Base-by-base conservation (phyloP, 1,140 invertebrate species). In the Sarcophaga peregrina region DNA sequence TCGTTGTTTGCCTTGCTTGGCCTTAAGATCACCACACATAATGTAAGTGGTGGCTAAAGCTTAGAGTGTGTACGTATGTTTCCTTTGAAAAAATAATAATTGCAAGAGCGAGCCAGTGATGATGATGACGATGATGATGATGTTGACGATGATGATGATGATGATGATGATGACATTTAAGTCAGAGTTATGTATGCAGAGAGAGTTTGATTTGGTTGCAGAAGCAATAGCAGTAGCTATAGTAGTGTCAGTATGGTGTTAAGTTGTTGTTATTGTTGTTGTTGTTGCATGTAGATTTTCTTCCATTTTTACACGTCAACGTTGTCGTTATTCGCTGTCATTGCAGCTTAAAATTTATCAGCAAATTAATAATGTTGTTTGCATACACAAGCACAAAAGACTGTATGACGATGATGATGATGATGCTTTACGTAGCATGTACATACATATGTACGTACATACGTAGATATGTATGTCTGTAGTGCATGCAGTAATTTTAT, bases 331-430 rank as follows among this genome's bases (percentile, higher is more conserved):
- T 50, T 78, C 75, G 75, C 75, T 78, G 75, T 78, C 75, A 50
- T 78, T 78, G 75, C 17, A 25, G 75, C 75, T 78, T 78, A 78
- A 78, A 78, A 50, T 76, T 76, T 45, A 78, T 78, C 47, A 78
- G 75, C 47, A 37, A 78, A 78, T 78, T 78, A 78, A 78, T 78
- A 52, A 78, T 17, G 75, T 50, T 78, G 75, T 50, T 52, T 50
- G 17, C n/a, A 78, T 68, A 68, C 62, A 68, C 15, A 5, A 62
- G n/a, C 25, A 37, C 25, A 2, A 37, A 37, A 37, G 1, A 37
- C 25, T 37, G 25, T 37, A 37, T 37, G 25, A 37, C 4, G 25
- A 37, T 37, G 25, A 37, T 37, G 25, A 37, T 37, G 25, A 37
- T 37, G 25, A 37, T 37, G 25, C 25, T n/a, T 7, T 8, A 68